phyloP scores from a whole-genome alignment of 2,113 vertebrate genomes.

The Syngnathus typhle region DNA sequence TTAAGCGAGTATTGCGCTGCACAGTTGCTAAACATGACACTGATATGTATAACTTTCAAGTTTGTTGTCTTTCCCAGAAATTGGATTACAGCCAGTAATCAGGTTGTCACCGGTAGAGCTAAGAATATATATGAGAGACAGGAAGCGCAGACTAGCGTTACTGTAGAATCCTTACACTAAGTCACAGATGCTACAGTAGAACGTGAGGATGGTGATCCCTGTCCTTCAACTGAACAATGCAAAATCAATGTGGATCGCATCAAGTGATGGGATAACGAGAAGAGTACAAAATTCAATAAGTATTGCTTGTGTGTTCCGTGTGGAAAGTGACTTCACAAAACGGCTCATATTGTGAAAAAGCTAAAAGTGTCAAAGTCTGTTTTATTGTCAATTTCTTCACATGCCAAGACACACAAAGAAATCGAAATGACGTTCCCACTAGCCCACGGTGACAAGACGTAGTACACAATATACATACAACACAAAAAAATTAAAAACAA shows the following conservation, averaged over 20 bases:
- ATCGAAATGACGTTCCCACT: too few species aligned
- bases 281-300: not conserved
- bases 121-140: too few species aligned
- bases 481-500: too few species aligned
- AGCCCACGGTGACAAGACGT: too few species aligned
- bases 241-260: not conserved
- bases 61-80: not conserved
- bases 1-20: not conserved
- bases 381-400: too few species aligned
- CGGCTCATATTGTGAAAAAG: not conserved
- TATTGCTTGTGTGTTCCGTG: not conserved
- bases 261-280: not conserved
- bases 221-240: not conserved
- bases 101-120: too few species aligned
- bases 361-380: too few species aligned
- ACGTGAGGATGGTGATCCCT: not conserved
- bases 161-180: not conserved
- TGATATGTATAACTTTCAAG: not conserved
- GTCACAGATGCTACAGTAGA: not conserved
- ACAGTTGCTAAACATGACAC: slow-evolving; percentile 11
- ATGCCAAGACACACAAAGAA: too few species aligned
- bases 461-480: too few species aligned
- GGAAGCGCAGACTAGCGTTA: too few species aligned
- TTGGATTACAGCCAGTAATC: slow-evolving; percentile 6
- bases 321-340: not conserved